Percentiles rank a stretch among this genome's conserved stretches.
Conservation (phyloP, 2,797 vertebrate species). For the Rhabdophis nuchalis region DNA sequence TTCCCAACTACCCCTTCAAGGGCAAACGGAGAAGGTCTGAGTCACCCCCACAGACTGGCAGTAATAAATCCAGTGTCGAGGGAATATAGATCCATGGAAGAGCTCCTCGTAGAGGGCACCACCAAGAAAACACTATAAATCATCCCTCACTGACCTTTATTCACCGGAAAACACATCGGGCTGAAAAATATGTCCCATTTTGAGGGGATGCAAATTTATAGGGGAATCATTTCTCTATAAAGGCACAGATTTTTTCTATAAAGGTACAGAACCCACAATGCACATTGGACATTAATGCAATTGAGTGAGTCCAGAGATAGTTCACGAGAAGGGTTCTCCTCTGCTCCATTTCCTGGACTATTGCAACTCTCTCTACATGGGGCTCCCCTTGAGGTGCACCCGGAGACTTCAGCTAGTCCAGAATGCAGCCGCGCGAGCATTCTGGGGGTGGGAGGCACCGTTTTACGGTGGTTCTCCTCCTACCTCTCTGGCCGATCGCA, state of each 20-base stretch:
- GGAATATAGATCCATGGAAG: conserved; percentile 3
- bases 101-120: conserved; percentile 31
- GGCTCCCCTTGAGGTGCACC: too few species aligned
- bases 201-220: conserved; percentile 33
- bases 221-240: not conserved
- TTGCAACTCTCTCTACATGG: too few species aligned
- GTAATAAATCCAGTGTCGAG: conserved; percentile 41
- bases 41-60: conserved; percentile 19
- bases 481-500: too few species aligned
- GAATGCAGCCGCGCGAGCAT: too few species aligned
- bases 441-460: too few species aligned
- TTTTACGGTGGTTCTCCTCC: too few species aligned
- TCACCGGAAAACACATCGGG: conserved; percentile 18
- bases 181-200: conserved; percentile 11
- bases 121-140: conserved; percentile 34
- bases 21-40: conserved; percentile 44
- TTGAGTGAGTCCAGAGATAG: too few species aligned
- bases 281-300: too few species aligned
- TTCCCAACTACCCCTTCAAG: conserved; percentile 38
- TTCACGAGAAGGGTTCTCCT: too few species aligned
- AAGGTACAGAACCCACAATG: too few species aligned
- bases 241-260: not conserved
- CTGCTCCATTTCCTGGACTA: too few species aligned
- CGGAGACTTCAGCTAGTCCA: too few species aligned
- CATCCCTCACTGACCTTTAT: conserved; percentile 31